Conservation (phyloP, 2,113 vertebrate genomes). For the Puffinus mauretanicus region DNA sequence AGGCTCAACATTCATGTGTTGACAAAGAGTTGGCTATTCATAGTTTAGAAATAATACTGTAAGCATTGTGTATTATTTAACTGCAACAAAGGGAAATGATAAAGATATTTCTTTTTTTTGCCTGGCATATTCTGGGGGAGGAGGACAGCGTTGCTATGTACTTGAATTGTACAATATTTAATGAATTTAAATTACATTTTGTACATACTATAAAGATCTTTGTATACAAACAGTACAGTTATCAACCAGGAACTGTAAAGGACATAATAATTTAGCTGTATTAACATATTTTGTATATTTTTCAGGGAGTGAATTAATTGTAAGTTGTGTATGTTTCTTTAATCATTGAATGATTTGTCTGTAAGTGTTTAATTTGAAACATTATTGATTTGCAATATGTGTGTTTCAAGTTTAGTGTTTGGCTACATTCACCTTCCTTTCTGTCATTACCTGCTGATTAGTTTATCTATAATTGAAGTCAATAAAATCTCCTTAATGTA, state of each 20-base stretch:
- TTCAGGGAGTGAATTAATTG: not conserved
- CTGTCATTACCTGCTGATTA: conserved; percentile 43
- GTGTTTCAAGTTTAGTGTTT: conserved; percentile 11
- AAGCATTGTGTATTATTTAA: not conserved
- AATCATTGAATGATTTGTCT: not conserved
- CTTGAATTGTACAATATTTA: not conserved
- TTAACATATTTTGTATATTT: not conserved
- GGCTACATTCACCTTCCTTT: conserved; percentile 16
- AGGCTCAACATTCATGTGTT: not conserved
- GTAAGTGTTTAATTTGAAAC: not conserved
- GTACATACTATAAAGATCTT: not conserved
- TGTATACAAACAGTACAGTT: not conserved
- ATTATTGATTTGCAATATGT: conserved; percentile 42
- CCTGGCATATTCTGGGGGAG: not conserved
- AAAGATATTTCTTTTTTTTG: not conserved
- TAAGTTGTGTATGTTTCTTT: not conserved
- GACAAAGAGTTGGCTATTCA: not conserved
- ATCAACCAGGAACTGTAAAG: not conserved
- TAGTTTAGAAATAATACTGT: not conserved
- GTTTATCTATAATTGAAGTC: conserved; percentile 57
- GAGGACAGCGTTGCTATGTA: not conserved
- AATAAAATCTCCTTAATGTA: conserved; percentile 59
- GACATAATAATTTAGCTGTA: not conserved
- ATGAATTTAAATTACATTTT: not conserved
- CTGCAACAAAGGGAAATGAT: not conserved